Conservation (phyloP, 23 tunicate species). For the Phallusia fumigata region DNA sequence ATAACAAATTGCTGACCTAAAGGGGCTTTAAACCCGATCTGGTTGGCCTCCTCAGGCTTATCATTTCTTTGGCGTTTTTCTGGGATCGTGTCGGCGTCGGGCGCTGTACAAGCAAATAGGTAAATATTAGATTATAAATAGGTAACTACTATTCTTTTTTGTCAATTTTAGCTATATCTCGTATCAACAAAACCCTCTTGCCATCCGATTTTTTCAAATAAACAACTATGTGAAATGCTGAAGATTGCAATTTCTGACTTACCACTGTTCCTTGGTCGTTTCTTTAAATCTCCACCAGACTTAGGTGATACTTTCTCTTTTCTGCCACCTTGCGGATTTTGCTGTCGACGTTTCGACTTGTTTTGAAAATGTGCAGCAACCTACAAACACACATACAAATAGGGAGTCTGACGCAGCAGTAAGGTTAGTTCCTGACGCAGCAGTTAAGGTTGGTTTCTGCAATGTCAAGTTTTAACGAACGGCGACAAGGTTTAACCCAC, state of each 20-base stretch:
- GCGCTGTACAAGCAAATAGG: not conserved
- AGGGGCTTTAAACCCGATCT: constrained; percentile 57
- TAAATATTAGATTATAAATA: not conserved
- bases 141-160: not conserved
- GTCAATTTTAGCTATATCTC: too few relatives aligned
- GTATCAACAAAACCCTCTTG: too few relatives aligned
- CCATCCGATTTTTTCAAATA: too few relatives aligned
- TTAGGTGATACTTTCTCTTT: constrained; percentile 18
- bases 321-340: constrained; percentile 2
- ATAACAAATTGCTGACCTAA: not conserved
- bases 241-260: not conserved
- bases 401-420: too few relatives aligned
- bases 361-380: constrained; percentile 36
- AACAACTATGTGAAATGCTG: too few relatives aligned
- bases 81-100: not conserved
- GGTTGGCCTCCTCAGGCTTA: not conserved
- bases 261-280: not conserved
- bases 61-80: constrained; percentile 10
- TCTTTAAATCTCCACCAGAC: constrained; percentile 9
- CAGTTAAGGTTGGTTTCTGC: too few relatives aligned
- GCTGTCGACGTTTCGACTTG: constrained; percentile 18
- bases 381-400: not conserved
- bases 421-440: too few relatives aligned
- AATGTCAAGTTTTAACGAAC: too few relatives aligned
- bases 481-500: constrained; percentile 9